Conservation (phyloP, 2,113 vertebrate species). For the Hassar affinis region DNA sequence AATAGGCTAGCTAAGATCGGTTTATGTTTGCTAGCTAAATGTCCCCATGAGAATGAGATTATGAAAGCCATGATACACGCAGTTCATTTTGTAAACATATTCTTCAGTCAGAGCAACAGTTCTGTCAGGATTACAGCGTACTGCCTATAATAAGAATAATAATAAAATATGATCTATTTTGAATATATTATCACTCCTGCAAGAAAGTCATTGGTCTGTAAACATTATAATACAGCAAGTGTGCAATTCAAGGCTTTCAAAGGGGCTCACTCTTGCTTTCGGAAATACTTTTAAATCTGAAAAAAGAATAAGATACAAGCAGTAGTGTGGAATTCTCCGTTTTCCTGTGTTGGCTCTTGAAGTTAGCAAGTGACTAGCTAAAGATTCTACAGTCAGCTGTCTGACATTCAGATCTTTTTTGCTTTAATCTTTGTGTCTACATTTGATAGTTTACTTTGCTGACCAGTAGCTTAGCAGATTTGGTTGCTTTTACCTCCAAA, state of each 20-base stretch:
- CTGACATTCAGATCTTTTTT: background rate
- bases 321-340: background rate
- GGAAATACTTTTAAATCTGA: background rate
- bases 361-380: background rate
- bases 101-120: background rate
- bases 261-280: background rate
- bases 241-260: background rate
- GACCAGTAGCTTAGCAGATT: background rate
- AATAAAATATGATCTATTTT: background rate
- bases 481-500: background rate
- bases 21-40: background rate
- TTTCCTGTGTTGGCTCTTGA: background rate
- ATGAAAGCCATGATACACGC: background rate
- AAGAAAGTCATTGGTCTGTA: slow-evolving; percentile 7
- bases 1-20: background rate
- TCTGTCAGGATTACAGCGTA: background rate
- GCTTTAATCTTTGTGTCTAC: background rate
- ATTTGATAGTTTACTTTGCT: background rate
- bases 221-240: background rate
- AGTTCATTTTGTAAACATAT: background rate
- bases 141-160: no score
- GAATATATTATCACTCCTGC: background rate
- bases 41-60: background rate
- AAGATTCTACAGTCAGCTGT: background rate
- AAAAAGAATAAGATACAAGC: background rate